These are phyloP conservation scores for Microctonus hyperodae DNA, from an alignment of 2,888 invertebrate species.

Conservation along the genomic window DNA sequence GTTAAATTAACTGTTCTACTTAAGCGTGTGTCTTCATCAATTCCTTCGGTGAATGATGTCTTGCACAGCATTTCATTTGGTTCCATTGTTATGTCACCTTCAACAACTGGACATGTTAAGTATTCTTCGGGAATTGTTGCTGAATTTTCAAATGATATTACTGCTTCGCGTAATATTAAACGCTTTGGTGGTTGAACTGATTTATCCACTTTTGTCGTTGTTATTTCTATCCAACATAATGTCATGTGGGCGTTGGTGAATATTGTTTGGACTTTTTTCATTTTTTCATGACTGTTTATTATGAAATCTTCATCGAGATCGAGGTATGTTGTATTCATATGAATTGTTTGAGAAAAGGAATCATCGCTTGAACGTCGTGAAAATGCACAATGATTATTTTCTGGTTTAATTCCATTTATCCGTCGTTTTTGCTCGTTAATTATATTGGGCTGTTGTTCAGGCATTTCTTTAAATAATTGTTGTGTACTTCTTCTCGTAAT, in stretches of 20 bases:
- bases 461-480: background rate
- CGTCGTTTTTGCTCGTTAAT: background rate
- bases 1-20: constrained; percentile 41
- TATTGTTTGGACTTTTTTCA: constrained; percentile 37
- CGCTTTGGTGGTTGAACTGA: constrained; percentile 38
- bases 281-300: constrained; percentile 20
- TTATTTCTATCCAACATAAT: constrained; percentile 49
- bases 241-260: constrained; percentile 42
- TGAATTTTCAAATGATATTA: constrained; percentile 47
- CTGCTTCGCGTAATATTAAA: constrained; percentile 45
- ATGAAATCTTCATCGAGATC: constrained; percentile 25
- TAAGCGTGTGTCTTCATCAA: constrained; percentile 41
- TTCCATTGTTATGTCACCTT: constrained; percentile 39
- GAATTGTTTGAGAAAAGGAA: constrained; percentile 6
- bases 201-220: constrained; percentile 45
- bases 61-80: constrained; percentile 30
- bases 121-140: constrained; percentile 43
- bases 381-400: constrained; percentile 32
- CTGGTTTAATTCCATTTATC: constrained; percentile 16
- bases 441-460: background rate
- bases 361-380: constrained; percentile 9
- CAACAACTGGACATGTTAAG: constrained; percentile 40
- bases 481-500: background rate
- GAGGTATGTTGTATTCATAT: constrained; percentile 19
- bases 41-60: constrained; percentile 37